phyloP scores from a whole-genome alignment of 2,888 invertebrate genomes.

The Drymonia ruficornis region DNA sequence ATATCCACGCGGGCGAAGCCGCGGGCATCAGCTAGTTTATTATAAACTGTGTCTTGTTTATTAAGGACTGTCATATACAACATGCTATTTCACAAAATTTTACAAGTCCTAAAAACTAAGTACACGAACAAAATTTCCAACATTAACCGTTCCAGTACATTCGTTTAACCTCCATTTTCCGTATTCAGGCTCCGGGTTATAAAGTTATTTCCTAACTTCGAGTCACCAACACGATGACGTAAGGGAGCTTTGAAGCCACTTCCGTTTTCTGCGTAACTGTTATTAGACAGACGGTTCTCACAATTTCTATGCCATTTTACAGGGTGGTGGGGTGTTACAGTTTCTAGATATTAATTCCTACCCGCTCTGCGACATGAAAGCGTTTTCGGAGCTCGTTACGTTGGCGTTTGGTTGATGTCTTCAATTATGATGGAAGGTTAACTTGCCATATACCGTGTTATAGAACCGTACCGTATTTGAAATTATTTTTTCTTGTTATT shows the following conservation, averaged over 20 bases:
- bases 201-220: conserved; percentile 67
- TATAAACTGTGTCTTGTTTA: too few species aligned
- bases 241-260: conserved; percentile 64
- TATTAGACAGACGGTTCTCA: conserved; percentile 56
- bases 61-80: too few species aligned
- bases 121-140: conserved; percentile 42
- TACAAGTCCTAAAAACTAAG: too few species aligned
- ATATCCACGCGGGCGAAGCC: too few species aligned
- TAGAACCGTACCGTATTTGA: too few species aligned
- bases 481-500: too few species aligned
- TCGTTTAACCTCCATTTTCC: conserved; percentile 60
- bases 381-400: conserved; percentile 1
- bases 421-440: conserved; percentile 1
- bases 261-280: conserved; percentile 65
- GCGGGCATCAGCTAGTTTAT: too few species aligned
- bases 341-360: conserved; percentile 41
- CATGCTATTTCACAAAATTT: too few species aligned
- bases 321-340: conserved; percentile 31
- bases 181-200: conserved; percentile 57
- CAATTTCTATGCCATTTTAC: conserved; percentile 54
- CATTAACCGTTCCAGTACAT: conserved; percentile 52
- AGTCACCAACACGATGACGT: conserved; percentile 66
- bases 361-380: background rate
- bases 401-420: conserved; percentile 2
- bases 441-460: background rate